Percentiles rank a stretch among this genome's conserved stretches.
phyloP scores from a whole-genome alignment of 2,113 vertebrate genomes.

The Vireo altiloquus region DNA sequence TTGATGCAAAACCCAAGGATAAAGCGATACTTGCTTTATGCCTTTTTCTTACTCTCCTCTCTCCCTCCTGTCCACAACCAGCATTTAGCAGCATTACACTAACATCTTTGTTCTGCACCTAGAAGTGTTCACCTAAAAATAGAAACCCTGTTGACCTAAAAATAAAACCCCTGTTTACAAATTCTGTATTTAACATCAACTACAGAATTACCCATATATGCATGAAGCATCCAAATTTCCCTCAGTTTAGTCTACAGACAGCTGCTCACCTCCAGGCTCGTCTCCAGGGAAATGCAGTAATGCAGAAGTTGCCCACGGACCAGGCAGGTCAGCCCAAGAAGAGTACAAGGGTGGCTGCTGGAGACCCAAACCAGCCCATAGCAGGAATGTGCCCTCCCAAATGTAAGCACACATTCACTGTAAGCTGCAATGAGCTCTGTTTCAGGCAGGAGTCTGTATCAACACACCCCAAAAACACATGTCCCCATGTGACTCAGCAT shows the following conservation, averaged over 20 bases:
- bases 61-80: neutral
- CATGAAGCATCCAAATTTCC: neutral
- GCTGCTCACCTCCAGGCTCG: neutral
- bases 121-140: neutral
- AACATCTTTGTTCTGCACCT: neutral
- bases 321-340: neutral
- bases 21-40: neutral
- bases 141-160: neutral
- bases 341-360: neutral
- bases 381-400: neutral
- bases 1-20: neutral
- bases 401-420: neutral
- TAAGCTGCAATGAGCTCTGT: neutral
- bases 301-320: accelerated
- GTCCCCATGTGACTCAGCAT: neutral
- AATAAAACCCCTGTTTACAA: neutral
- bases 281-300: neutral
- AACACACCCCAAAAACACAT: neutral
- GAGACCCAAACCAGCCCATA: neutral
- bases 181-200: neutral
- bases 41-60: neutral
- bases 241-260: neutral
- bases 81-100: neutral
- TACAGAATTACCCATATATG: neutral
- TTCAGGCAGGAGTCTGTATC: neutral